These are phyloP conservation scores for Abrostola triplasia DNA, from an alignment of 2,888 invertebrate species.

Conservation along the genomic window DNA sequence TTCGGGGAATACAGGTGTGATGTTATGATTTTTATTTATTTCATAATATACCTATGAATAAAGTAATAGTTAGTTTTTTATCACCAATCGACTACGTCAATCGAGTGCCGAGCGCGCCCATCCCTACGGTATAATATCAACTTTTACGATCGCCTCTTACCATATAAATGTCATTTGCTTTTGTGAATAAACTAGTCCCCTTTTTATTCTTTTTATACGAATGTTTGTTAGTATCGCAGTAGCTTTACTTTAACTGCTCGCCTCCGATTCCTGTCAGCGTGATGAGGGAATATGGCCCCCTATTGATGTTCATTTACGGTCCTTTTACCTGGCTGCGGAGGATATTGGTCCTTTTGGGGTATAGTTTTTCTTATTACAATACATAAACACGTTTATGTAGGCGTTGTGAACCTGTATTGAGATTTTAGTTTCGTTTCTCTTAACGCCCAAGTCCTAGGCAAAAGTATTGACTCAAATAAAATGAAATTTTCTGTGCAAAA, in stretches of 20 bases:
- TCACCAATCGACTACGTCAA: constrained; percentile 5
- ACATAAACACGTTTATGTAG: neutral
- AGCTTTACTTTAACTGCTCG: constrained; percentile 53
- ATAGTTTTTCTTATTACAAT: neutral
- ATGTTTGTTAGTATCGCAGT: constrained; percentile 58
- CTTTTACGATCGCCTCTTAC: constrained; percentile 61
- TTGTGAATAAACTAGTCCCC: constrained; percentile 61
- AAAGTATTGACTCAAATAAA: too few species aligned
- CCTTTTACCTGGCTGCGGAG: constrained; percentile 34
- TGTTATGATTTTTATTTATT: too few species aligned
- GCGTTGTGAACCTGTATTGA: too few species aligned
- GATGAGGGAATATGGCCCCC: constrained; percentile 34
- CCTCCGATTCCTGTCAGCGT: constrained; percentile 48
- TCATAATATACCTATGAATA: neutral
- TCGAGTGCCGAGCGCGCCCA: constrained; percentile 28
- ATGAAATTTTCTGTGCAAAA: too few species aligned
- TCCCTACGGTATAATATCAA: constrained; percentile 55
- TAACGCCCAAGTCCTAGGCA: too few species aligned
- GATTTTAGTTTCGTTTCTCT: too few species aligned
- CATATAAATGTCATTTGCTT: constrained; percentile 63
- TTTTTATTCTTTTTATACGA: constrained; percentile 60
- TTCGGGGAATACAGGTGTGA: too few species aligned
- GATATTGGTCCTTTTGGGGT: neutral
- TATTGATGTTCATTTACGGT: constrained; percentile 35
- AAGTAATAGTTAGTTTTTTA: neutral